Evolutionary conservation across 2,113 vertebrate species (phyloP).

Genomic region (Grantiella picta): DNA sequence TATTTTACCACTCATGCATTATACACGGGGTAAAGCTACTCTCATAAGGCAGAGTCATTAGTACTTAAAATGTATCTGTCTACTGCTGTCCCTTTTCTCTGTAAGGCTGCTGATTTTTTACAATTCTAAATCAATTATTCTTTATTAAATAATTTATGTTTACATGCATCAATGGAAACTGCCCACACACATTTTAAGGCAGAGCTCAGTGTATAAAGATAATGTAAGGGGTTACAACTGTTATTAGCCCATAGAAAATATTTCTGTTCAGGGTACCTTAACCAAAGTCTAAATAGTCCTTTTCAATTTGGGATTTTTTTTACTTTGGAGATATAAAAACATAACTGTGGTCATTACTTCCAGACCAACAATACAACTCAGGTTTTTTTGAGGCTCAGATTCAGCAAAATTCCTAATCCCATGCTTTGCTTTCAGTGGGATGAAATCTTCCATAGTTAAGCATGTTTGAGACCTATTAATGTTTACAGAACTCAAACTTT

Average conservation of each 20-base stretch:
- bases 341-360: background rate
- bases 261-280: background rate
- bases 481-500: background rate
- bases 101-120: conserved; percentile 51
- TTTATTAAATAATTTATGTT: conserved; percentile 26
- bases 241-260: background rate
- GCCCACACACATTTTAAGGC: background rate
- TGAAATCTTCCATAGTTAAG: background rate
- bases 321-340: background rate
- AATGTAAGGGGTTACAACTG: background rate
- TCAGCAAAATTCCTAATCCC: background rate
- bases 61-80: conserved; percentile 36
- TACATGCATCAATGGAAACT: background rate
- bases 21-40: conserved; percentile 50
- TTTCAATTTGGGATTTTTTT: background rate
- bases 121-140: conserved; percentile 35
- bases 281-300: background rate
- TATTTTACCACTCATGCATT: conserved; percentile 67
- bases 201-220: background rate
- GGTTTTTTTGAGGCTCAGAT: background rate
- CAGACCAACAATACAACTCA: background rate
- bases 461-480: background rate
- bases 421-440: background rate
- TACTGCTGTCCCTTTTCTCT: conserved; percentile 31
- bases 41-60: conserved; percentile 51